Conservation (phyloP, 2,888 invertebrate species). For the Acrobeloides nanus region DNA sequence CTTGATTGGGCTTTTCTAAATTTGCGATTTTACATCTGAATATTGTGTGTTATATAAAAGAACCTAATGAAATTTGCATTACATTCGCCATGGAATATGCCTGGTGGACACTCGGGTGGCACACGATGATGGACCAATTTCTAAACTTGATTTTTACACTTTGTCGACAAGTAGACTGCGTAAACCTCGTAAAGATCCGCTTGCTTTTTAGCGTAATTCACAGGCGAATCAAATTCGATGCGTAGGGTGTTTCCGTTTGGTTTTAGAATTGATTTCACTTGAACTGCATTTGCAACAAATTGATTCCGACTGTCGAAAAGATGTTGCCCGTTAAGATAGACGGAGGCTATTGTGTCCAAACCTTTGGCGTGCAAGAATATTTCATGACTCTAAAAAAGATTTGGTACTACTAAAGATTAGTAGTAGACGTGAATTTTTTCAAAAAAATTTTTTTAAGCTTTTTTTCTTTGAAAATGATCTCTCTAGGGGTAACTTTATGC, state of each 20-base stretch:
- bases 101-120: constrained; percentile 72
- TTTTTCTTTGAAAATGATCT: no score
- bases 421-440: no score
- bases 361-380: constrained; percentile 61
- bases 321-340: constrained; percentile 66
- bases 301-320: constrained; percentile 33
- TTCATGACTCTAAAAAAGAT: constrained; percentile 12
- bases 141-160: no score
- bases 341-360: constrained; percentile 73
- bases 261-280: constrained; percentile 13
- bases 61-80: constrained; percentile 79
- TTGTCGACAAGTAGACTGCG: no score
- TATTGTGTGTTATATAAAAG: no score
- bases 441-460: no score
- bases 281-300: constrained; percentile 24
- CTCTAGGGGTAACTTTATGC: no score
- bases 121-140: constrained; percentile 2
- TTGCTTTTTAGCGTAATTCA: constrained; percentile 24
- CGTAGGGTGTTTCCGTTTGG: constrained; percentile 10
- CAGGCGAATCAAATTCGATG: constrained; percentile 39
- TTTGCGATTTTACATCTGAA: no score
- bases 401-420: no score
- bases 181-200: no score
- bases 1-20: constrained; percentile 68
- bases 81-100: constrained; percentile 75